Conservation (phyloP, 1,140 invertebrate genomes). For the Geopemphigus sp. region DNA sequence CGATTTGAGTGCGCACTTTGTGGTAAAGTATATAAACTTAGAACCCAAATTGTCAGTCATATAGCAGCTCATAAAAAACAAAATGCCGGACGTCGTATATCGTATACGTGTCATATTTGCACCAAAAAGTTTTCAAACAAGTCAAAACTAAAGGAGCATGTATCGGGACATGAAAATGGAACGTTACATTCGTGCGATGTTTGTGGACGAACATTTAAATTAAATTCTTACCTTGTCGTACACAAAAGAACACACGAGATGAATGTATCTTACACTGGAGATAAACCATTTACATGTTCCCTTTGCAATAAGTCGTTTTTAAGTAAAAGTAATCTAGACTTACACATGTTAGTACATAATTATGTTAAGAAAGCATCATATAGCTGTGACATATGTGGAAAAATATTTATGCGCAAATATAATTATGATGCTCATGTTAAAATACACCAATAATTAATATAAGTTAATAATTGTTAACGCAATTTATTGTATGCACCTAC, state of each 20-base stretch:
- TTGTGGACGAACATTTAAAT: constrained; percentile 51
- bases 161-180: constrained; percentile 50
- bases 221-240: constrained; percentile 51
- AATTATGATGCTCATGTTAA: constrained; percentile 52
- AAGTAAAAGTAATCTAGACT: constrained; percentile 51
- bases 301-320: constrained; percentile 51
- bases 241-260: constrained; percentile 51
- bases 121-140: constrained; percentile 51
- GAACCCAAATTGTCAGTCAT: constrained; percentile 51
- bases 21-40: constrained; percentile 50
- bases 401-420: constrained; percentile 51
- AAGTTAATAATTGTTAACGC: neutral
- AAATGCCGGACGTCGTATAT: constrained; percentile 47
- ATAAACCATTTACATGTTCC: constrained; percentile 50
- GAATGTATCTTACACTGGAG: constrained; percentile 51
- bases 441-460: constrained; percentile 46
- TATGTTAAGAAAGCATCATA: constrained; percentile 51
- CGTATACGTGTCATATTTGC: constrained; percentile 50
- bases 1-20: constrained; percentile 50
- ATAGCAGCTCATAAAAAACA: constrained; percentile 51
- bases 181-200: constrained; percentile 51
- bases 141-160: constrained; percentile 48
- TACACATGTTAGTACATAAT: constrained; percentile 50
- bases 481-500: neutral
- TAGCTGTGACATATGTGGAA: constrained; percentile 51